Base-by-base conservation (phyloP, 2,113 vertebrate species). In the Lontra canadensis region DNA sequence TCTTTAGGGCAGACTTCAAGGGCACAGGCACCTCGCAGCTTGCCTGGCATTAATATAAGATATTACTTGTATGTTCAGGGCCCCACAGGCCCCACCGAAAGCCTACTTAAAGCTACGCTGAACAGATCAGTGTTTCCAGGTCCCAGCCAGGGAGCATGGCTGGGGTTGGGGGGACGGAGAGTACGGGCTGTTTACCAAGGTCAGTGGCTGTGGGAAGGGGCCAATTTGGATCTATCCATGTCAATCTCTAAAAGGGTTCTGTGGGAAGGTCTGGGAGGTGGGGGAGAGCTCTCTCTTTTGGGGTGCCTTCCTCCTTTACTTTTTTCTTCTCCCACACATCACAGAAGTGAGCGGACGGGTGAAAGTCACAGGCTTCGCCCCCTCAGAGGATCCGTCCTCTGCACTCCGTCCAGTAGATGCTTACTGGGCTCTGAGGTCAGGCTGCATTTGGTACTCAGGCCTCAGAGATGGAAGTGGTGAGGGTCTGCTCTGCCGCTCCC, bases 1-100 rank as follows among this genome's bases (percentile, higher is more conserved):
- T 69, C 83, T 78, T 92, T 74, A 87, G 78, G 4, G 23, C 92
- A 47, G 67, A 59, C 61, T 91, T 96, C 97, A 97, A 97, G 98
- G 97, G 85, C 96, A 94, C 67, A 34, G 67, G 83, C 96, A 87
- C 90, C 94, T 90, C 76, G 52, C 71, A 23, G 88, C 49, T 73
- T 0, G 0, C 63, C n/a, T 17, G 88, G 94, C 59, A 71, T 74
- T 69, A 42, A 42, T 42, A 42, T 39, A 39, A 61, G 61, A 29
- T 47, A 79, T 44, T 55, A 55, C 90, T 65, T 71, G 93, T 59
- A 31, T 7, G 2, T 88, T 65, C 20, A 7, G 18, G 12, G 10
- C 31, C 42, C 3, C 1, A 0, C 0, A 0, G 71, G 17, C 81
- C 93, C 59, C 31, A 3, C 0, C 31, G 79, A 31, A 74, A 94